These are phyloP conservation scores for Napeogenes inachia DNA, from an alignment of 2,888 invertebrate species.

Conservation along the genomic window DNA sequence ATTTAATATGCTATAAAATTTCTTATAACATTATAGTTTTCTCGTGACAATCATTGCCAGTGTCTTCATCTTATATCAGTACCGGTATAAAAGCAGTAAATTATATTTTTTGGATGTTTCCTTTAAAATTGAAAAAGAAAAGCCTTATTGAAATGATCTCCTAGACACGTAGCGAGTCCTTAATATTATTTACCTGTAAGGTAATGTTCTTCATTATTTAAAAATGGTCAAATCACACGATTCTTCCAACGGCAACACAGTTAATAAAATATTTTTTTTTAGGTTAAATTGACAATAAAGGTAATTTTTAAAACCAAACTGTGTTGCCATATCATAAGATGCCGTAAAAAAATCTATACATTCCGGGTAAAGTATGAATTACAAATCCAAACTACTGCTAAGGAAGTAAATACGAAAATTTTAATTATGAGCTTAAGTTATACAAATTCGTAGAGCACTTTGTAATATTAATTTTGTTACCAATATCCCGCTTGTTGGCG, in stretches of 20 bases:
- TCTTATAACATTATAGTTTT: no score
- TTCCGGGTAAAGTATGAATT: conserved; percentile 49
- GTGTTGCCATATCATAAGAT: conserved; percentile 36
- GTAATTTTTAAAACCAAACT: conserved; percentile 29
- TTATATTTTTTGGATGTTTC: no score
- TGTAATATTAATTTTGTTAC: conserved; percentile 43
- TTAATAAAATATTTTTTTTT: conserved; percentile 10
- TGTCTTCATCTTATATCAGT: no score
- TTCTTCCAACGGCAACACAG: conserved; percentile 30
- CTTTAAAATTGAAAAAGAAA: neutral
- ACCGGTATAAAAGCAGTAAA: no score
- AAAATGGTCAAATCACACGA: conserved; percentile 32
- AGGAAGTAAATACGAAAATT: conserved; percentile 59
- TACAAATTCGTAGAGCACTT: conserved; percentile 73
- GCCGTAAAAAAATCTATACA: conserved; percentile 50
- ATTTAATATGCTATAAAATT: neutral
- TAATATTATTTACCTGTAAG: conserved; percentile 9
- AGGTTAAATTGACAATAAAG: neutral
- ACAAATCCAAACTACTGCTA: conserved; percentile 64
- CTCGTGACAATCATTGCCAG: neutral
- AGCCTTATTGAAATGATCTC: conserved; percentile 5
- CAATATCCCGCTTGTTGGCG: conserved; percentile 41
- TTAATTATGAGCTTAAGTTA: conserved; percentile 56
- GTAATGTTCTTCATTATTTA: conserved; percentile 1
- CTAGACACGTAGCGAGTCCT: conserved; percentile 23